Base-by-base conservation (phyloP, 2,888 invertebrate genomes). In the Lithophane socia region DNA sequence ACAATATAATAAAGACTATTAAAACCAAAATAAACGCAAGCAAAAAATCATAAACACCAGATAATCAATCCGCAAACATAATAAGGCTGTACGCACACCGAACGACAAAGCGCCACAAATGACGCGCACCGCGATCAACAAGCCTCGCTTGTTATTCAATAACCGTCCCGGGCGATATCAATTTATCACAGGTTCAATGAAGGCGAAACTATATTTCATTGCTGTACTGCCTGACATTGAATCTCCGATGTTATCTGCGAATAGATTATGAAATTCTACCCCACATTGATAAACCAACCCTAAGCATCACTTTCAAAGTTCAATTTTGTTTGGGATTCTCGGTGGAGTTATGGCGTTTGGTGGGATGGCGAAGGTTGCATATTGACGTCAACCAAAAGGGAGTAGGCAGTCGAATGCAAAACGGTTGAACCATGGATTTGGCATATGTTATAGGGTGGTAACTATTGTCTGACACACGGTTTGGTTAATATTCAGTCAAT, bases 131-230 rank as follows among this genome's bases (percentile, higher is more conserved):
- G 79, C 88, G 87, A 90, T 90, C 90, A 90, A 91, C 94, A 94
- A 92, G 92, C 94, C 94, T 90, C 93, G 94, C 94, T 96, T 95
- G 96, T 95, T 96, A 96, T 96, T 96, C 95, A 96, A 96, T 96
- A 96, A 96, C 93, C 95, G 94, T 92, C 87, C 86, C 91, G 92
- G 90, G 91, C 84, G 88, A 88, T 94, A 95, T 96, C 96, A 96
- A 96, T 96, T 96, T 96, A 96, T 96, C 96, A 96, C 92, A 89
- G 92, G 93, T 95, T 95, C 96, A 95, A 96, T 96, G 96, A 96
- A 96, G 96, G 96, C 93, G 94, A 94, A 95, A 95, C 95, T 95
- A 96, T 96, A 96, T 95, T 95, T 96, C 96, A 96, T 94, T 92
- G 91, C 92, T 89, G 90, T 93, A 92, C 94, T 92, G 91, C 93